Evolutionary conservation across 2,797 vertebrate species (phyloP), one percentile per base, ranked within the genome.

Genomic region (Serranus cabrilla): DNA sequence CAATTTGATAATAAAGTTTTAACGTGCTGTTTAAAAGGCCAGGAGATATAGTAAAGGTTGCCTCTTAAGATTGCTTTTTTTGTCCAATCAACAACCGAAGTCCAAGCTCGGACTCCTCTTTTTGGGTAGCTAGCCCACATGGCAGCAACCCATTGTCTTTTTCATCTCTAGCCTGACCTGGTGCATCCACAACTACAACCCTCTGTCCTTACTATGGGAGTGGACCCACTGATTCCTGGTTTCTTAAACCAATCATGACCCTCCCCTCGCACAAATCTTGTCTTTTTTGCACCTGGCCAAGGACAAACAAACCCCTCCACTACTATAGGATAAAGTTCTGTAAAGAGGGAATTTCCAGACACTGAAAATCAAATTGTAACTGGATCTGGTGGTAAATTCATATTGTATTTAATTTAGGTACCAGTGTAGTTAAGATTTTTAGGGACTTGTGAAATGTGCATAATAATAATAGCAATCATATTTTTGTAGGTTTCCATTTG

Each of bases 401-500:
- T 46, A 31, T 61, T 27, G 23, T 10, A 47, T 31, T 27, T 7
- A 2, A 52, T 27, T 52, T 46, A 14, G 37, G 17, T 45, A 54
- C 7, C 11, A 46, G 34, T 64, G 6, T 31, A 25, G 40, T 11
- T 6, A 20, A 59, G 12, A 18, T 31, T 11, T 42, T 27, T 39
- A 13, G 45, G 52, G 13, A 10, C 5, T 54, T 69, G 7, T 40
- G 34, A 60, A 63, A 57, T 61, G 1, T 34, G 58, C 4, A 55
- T 7, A 70, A 17, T 62, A 71, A 60, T 58, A 43, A 45, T 37
- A 71, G 46, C 11, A n/a, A 61, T 74, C 18, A 8, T 45, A 5
- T 2, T 64, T 20, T 81, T 59, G 11, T 68, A 92, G 87, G 56
- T 82, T 69, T 65, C 65, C 34, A 51, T 45, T 57, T 27, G 50